Conservation (phyloP, 2,113 vertebrate species). For the Lontra canadensis region DNA sequence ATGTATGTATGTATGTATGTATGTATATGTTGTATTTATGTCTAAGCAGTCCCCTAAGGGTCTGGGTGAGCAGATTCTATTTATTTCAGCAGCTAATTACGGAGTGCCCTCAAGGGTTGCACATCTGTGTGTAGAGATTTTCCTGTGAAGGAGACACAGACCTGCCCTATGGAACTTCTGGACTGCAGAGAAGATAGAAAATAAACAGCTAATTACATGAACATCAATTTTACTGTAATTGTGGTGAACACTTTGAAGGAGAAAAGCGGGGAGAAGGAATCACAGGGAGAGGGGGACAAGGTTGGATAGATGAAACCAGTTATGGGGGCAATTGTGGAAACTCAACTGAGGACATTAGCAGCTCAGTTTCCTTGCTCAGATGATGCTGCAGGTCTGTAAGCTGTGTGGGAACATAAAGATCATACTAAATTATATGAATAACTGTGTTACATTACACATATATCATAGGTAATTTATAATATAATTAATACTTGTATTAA, state of each 20-base stretch:
- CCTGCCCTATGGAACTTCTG: not conserved
- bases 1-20: not conserved
- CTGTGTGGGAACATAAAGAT: not conserved
- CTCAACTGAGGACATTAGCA: not conserved
- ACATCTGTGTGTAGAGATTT: not conserved
- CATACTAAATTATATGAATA: not conserved
- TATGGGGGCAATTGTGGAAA: not conserved
- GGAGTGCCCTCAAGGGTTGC: not conserved
- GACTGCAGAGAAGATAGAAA: not conserved
- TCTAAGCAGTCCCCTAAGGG: not conserved
- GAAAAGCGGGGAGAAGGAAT: not conserved
- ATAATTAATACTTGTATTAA: not conserved
- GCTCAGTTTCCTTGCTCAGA: not conserved
- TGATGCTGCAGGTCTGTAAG: not conserved
- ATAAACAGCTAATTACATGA: not conserved
- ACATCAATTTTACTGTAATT: not conserved
- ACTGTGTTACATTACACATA: not conserved
- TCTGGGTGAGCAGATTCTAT: not conserved
- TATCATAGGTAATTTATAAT: not conserved
- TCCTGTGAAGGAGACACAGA: not conserved
- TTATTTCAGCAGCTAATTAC: not conserved
- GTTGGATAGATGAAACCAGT: not conserved
- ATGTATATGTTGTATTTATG: not conserved
- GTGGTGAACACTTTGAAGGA: not conserved
- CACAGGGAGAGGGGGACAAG: not conserved